Percentiles rank a stretch among this genome's conserved stretches.
Evolutionary conservation across 2,797 vertebrate genomes (phyloP).

Genomic region (Sebastes glaucus): DNA sequence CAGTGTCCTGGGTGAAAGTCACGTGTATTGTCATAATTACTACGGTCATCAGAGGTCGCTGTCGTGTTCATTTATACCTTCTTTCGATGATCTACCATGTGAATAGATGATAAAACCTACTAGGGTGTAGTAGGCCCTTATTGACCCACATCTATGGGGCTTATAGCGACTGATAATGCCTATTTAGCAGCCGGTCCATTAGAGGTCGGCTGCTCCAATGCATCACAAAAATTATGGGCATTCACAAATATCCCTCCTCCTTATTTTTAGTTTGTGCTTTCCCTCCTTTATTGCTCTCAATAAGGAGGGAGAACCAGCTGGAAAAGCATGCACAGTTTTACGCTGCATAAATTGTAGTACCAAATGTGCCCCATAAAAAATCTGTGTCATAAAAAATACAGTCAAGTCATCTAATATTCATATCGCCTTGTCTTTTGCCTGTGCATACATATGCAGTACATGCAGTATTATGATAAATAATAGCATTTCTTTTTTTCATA

Average conservation of each 20-base stretch:
- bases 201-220: too few species aligned
- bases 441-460: not conserved
- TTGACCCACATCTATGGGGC: too few species aligned
- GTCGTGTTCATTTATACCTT: too few species aligned
- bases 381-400: conserved; percentile 11
- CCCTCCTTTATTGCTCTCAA: not conserved
- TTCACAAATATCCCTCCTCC: not conserved
- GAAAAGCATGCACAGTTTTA: not conserved
- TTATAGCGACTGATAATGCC: too few species aligned
- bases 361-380: conserved; percentile 19
- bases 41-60: too few species aligned
- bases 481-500: not conserved
- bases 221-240: not conserved
- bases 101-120: too few species aligned
- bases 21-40: too few species aligned
- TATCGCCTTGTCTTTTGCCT: not conserved
- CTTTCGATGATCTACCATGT: too few species aligned
- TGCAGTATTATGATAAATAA: conserved; percentile 9
- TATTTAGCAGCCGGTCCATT: too few species aligned
- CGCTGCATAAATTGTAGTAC: not conserved
- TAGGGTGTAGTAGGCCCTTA: too few species aligned
- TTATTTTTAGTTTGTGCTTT: not conserved
- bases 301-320: not conserved
- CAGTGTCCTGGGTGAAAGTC: too few species aligned
- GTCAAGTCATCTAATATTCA: conserved; percentile 27